Evolutionary conservation across 2,797 vertebrate genomes (phyloP).

Genomic region (Silurus lanzhouensis): DNA sequence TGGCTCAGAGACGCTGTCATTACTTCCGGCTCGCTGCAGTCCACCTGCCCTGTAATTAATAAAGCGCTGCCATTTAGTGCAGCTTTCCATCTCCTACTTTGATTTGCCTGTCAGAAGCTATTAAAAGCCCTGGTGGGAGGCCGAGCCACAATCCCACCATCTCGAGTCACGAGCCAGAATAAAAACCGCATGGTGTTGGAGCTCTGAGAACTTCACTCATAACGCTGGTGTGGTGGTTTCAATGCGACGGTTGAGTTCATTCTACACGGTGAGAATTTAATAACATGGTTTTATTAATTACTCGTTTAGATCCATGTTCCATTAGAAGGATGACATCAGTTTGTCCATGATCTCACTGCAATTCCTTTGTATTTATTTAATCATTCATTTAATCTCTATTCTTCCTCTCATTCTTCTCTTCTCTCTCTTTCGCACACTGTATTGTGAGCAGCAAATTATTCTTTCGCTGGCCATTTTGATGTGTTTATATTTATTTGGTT

Average conservation of each 20-base stretch:
- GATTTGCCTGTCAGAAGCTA: constrained; percentile 72
- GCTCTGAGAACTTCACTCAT: background rate
- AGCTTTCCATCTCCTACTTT: constrained; percentile 70
- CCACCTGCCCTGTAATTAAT: constrained; percentile 75
- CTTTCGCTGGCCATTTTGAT: constrained; percentile 70
- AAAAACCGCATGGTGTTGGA: constrained; percentile 50
- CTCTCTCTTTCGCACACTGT: constrained; percentile 47
- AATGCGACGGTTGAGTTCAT: background rate
- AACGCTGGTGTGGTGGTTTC: background rate
- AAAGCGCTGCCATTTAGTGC: constrained; percentile 71
- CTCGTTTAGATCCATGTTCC: background rate
- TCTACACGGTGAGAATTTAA: background rate
- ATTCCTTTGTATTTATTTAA: background rate
- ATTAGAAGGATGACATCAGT: background rate
- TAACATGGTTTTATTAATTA: background rate
- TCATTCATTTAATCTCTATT: constrained; percentile 12
- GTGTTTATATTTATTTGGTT: constrained; percentile 69
- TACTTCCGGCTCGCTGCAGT: constrained; percentile 67
- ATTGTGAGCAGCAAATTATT: constrained; percentile 57
- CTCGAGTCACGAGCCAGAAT: constrained; percentile 57
- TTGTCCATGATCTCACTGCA: background rate
- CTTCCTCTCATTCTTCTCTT: constrained; percentile 17
- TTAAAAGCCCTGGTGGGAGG: constrained; percentile 66
- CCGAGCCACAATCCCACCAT: constrained; percentile 63
- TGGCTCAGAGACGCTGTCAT: constrained; percentile 58